Conservation (phyloP, 2,113 vertebrate species). For the Plecturocebus donacophilus region DNA sequence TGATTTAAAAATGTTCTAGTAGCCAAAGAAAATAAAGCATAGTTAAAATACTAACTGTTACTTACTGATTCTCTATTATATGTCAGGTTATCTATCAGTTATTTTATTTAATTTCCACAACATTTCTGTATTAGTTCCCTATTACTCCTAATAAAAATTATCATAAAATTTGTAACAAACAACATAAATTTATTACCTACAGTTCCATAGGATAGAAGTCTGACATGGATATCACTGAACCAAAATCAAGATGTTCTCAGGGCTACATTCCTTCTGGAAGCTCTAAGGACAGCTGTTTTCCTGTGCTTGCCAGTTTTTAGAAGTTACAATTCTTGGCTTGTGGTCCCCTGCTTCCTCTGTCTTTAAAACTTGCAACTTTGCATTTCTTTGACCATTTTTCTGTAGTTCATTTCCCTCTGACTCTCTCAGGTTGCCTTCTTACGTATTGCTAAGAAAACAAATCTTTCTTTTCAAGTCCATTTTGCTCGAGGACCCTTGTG, state of each 20-base stretch:
- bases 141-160: too few species aligned
- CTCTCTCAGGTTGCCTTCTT: background rate
- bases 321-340: background rate
- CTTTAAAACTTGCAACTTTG: background rate
- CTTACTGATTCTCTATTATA: too few species aligned
- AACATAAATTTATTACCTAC: background rate
- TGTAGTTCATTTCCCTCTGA: background rate
- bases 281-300: background rate
- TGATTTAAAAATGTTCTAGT: background rate
- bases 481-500: background rate
- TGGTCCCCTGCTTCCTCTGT: background rate
- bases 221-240: background rate
- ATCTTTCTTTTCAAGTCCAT: background rate
- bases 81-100: too few species aligned
- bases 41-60: too few species aligned
- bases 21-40: background rate
- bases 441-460: too few species aligned
- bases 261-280: background rate
- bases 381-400: background rate
- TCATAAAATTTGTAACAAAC: too few species aligned
- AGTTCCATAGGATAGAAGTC: background rate
- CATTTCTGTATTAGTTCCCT: too few species aligned
- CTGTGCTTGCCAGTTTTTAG: background rate
- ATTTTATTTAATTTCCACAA: too few species aligned
- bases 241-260: background rate